These are phyloP conservation scores for Aphaenogaster floridana DNA, from an alignment of 1,140 invertebrate genomes.

Conservation along the genomic window DNA sequence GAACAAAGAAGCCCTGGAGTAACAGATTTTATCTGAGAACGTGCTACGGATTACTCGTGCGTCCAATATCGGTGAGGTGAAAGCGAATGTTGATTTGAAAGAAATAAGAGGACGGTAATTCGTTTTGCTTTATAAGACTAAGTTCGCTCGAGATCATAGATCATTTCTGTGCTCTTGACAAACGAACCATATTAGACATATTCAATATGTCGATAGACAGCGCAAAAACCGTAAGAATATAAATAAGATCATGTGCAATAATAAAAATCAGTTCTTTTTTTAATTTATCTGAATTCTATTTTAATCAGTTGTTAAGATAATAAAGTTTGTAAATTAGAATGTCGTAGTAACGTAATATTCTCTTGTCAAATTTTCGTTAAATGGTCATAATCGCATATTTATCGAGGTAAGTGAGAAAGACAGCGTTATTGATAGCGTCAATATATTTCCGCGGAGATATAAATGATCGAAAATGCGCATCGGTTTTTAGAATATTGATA, in stretches of 20 bases:
- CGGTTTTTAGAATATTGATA: neutral
- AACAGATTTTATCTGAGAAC: constrained; percentile 47
- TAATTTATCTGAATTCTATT: neutral
- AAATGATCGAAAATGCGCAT: neutral
- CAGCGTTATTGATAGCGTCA: neutral
- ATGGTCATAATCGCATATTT: neutral
- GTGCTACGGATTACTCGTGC: constrained; percentile 16
- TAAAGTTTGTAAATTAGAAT: neutral
- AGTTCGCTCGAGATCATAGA: neutral
- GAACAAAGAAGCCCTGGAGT: constrained; percentile 14
- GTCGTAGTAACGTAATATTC: neutral
- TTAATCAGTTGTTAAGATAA: constrained; percentile 13
- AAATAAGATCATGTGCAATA: neutral
- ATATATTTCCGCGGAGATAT: neutral
- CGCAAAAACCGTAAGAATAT: neutral
- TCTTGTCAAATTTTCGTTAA: neutral
- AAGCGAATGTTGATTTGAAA: constrained; percentile 41
- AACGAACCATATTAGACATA: constrained; percentile 1
- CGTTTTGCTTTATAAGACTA: neutral
- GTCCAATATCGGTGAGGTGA: constrained; percentile 15
- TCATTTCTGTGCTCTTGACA: constrained; percentile 3
- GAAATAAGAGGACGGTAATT: constrained; percentile 39
- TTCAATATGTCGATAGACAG: neutral
- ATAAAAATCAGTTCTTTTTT: neutral
- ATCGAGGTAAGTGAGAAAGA: neutral